These are phyloP conservation scores for Myoxocephalus aenaeus DNA, from an alignment of 2,797 vertebrate genomes.

Conservation along the genomic window DNA sequence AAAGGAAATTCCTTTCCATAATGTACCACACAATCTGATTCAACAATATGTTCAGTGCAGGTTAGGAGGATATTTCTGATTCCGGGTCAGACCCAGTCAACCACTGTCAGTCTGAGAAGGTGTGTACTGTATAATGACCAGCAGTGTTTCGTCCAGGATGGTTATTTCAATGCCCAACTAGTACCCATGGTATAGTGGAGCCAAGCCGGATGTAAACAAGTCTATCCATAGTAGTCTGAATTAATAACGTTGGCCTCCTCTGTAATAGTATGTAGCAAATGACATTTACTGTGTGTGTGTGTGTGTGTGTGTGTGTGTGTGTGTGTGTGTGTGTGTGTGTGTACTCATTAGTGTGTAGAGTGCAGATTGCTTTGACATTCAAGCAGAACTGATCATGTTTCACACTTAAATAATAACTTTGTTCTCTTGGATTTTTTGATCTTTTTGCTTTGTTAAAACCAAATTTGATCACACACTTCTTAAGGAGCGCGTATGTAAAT, in stretches of 20 bases:
- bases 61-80: neutral
- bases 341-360: neutral
- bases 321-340: neutral
- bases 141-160: neutral
- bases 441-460: neutral
- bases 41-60: neutral
- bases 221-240: conserved; percentile 4
- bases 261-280: neutral
- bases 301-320: too few species aligned
- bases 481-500: conserved; percentile 1
- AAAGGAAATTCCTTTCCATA: neutral
- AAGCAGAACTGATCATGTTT: conserved; percentile 4
- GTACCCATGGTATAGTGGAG: neutral
- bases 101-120: neutral
- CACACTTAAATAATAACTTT: neutral
- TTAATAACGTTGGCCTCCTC: neutral
- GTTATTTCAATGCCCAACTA: neutral
- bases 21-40: neutral
- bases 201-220: neutral
- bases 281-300: neutral
- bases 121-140: neutral
- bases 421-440: neutral
- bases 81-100: neutral
- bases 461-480: neutral
- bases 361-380: conserved; percentile 3